Conservation (phyloP, 23 tunicate species). For the Oikopleura albicans region DNA sequence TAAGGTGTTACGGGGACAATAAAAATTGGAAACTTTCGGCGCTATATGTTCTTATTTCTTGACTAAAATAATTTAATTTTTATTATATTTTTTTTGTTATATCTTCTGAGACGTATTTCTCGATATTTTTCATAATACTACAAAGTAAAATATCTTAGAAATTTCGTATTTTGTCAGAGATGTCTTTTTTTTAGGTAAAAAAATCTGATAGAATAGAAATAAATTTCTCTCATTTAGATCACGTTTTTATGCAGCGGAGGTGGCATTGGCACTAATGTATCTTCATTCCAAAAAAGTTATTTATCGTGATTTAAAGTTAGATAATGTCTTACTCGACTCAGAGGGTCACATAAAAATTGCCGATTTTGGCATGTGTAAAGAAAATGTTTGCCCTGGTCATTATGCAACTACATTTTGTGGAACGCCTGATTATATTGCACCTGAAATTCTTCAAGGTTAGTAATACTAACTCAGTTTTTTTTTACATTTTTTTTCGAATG, state of each 20-base stretch:
- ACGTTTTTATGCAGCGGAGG: constrained; percentile 91
- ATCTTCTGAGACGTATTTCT: no score
- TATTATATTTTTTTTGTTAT: no score
- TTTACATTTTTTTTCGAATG: not conserved
- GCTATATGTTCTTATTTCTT: no score
- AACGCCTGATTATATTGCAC: constrained; percentile 91
- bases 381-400: not conserved
- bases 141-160: no score
- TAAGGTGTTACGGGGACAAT: no score
- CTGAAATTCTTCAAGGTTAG: constrained; percentile 53
- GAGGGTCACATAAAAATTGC: constrained; percentile 97
- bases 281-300: constrained; percentile 84
- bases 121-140: no score
- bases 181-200: no score
- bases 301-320: constrained; percentile 80
- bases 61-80: no score
- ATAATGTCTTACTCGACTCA: constrained; percentile 80
- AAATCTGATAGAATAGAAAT: no score
- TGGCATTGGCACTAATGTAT: constrained; percentile 62
- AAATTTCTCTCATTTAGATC: not conserved
- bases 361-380: constrained; percentile 95
- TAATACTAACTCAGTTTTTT: no score
- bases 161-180: no score
- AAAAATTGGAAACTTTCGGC: no score
- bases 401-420: constrained; percentile 65